Conservation (phyloP, 2,888 invertebrate genomes). For the Marasmarcha lunaedactyla region DNA sequence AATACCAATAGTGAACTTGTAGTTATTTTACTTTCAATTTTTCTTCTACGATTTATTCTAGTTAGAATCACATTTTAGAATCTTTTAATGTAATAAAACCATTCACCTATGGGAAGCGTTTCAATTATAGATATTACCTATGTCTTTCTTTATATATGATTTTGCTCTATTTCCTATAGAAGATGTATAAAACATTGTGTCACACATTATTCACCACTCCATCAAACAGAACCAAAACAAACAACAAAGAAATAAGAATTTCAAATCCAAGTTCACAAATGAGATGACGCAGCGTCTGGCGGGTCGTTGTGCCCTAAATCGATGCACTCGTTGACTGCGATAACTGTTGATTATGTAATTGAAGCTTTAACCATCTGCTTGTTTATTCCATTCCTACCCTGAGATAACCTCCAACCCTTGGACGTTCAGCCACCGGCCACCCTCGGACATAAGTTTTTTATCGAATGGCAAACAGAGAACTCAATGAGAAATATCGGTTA, state of each 20-base stretch:
- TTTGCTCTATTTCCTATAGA: too few relatives aligned
- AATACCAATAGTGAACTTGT: conserved; percentile 41
- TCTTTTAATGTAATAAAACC: too few relatives aligned
- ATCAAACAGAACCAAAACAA: neutral
- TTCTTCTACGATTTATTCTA: conserved; percentile 23
- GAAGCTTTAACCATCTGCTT: conserved; percentile 57
- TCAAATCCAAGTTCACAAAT: neutral
- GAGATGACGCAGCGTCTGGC: neutral
- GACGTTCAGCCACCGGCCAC: conserved; percentile 52
- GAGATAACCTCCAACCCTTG: conserved; percentile 44
- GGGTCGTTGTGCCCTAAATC: conserved; percentile 20
- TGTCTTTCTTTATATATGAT: too few relatives aligned
- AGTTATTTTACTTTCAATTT: conserved; percentile 55
- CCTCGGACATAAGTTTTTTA: conserved; percentile 54
- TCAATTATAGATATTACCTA: conserved; percentile 9
- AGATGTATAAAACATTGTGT: too few relatives aligned
- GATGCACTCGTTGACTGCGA: conserved; percentile 50
- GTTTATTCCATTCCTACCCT: conserved; percentile 42
- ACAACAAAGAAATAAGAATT: conserved; percentile 1
- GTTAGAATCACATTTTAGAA: too few relatives aligned
- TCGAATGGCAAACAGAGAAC: conserved; percentile 45
- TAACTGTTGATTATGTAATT: conserved; percentile 62
- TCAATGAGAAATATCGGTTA: conserved; percentile 67
- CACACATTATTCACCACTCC: too few relatives aligned
- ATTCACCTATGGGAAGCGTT: too few relatives aligned